Base-by-base conservation (phyloP, 2,888 invertebrate genomes). In the Micropterix aruncella region DNA sequence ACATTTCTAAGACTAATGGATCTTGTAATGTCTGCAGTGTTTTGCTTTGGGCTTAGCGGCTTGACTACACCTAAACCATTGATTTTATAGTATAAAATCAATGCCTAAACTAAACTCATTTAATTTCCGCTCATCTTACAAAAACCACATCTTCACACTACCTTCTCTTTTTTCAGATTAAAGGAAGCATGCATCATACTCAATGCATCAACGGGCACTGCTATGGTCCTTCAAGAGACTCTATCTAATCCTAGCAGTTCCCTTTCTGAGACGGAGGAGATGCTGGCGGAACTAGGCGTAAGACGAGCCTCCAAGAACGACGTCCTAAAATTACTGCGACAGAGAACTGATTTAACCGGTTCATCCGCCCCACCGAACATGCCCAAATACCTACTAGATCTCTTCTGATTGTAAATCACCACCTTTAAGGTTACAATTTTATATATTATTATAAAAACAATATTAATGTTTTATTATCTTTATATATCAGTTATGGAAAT, bases 201-300 rank as follows among this genome's bases (percentile, higher is more conserved):
- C 37, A 87, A 81, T 53, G 63, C 89, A 53, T 76, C 83, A 39
- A 75, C 80, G 53, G 90, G 89, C 1, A 83, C 87, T 36, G 88
- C 89, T 0, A 68, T 88, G 40, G 68, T 89, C 2, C 65, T 92
- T 14, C 73, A 81, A 36, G 77, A 83, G 47, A 70, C 79, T 0
- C 57, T 92, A n/a, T 55, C 56, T 38, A 52, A 54, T 18, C 42
- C 48, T 3, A 52, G 56, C 56, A 52, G 63, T 55, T 43, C 60
- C 55, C 54, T 15, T 27, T 39, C 16, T 19, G 56, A 55, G 2
- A 52, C 58, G 0, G 44, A 50, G 3, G 40, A 40, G 3, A 43
- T 45, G 14, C 45, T 50, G 18, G 43, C 48, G 12, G 50, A 51
- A 41, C 16, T 49, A 18, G 1, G 49, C 42, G 43, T 50, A 14